Conservation (phyloP, 64 coral and sea anemone genomes). For the Dendronephthya gigantea region DNA sequence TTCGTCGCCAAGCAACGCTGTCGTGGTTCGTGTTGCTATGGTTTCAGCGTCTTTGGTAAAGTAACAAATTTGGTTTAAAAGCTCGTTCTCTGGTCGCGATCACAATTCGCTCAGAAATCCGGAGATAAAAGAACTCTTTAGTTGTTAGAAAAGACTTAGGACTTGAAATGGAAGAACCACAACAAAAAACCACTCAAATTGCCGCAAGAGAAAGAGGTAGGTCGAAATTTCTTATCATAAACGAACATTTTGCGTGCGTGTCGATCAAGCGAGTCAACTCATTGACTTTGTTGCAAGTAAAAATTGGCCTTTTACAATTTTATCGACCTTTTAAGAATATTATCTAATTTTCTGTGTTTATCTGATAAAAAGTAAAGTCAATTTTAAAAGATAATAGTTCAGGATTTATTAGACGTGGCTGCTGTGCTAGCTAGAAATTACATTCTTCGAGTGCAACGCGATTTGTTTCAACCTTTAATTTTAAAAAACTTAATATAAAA, state of each 20-base stretch:
- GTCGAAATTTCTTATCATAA: background rate
- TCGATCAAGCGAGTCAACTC: no score
- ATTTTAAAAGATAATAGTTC: no score
- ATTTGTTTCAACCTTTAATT: no score
- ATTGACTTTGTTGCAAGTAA: background rate
- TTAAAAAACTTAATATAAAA: no score
- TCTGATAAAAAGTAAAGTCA: background rate
- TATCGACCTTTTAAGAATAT: background rate
- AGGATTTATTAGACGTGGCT: no score
- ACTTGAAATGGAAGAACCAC: conserved; percentile 29
- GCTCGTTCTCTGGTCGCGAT: background rate
- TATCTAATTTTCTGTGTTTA: background rate
- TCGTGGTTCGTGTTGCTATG: background rate
- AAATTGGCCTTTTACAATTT: background rate
- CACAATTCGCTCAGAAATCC: background rate
- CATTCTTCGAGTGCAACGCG: no score
- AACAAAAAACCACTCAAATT: conserved; percentile 39
- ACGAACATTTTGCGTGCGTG: background rate
- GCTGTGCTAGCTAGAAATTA: no score
- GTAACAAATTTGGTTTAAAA: background rate
- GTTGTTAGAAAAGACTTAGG: background rate
- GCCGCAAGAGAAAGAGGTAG: conserved; percentile 85
- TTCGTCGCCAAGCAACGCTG: background rate
- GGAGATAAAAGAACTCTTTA: background rate
- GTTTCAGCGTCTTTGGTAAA: background rate